Conservation (phyloP, 2,888 invertebrate species). For the Dione juno region DNA sequence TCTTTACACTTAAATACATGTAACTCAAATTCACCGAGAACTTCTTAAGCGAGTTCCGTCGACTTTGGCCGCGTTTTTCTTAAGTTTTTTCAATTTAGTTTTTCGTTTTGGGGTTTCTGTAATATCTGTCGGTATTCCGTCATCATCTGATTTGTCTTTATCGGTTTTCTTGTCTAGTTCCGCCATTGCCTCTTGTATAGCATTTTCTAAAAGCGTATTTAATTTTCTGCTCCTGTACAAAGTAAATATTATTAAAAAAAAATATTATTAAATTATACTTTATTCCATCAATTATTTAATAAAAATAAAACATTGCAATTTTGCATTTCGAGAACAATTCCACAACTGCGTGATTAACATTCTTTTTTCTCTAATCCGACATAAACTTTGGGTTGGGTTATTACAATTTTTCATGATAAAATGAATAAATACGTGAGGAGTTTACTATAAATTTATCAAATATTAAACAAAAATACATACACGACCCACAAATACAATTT, state of each 20-base stretch:
- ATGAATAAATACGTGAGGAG: background rate
- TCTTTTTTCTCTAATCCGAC: slow-evolving; percentile 10
- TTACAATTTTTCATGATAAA: slow-evolving; percentile 47
- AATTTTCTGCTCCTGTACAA: slow-evolving; percentile 93
- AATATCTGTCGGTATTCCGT: slow-evolving; percentile 45
- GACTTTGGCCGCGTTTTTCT: slow-evolving; percentile 56
- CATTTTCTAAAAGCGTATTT: slow-evolving; percentile 94
- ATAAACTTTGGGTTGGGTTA: slow-evolving; percentile 72
- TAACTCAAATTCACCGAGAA: slow-evolving; percentile 67
- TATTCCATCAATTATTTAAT: background rate
- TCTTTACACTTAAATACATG: background rate
- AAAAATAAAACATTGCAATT: background rate
- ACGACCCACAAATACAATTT: background rate
- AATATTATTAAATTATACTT: background rate
- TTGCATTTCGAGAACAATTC: background rate
- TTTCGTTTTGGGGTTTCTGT: slow-evolving; percentile 60
- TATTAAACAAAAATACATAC: slow-evolving; percentile 12
- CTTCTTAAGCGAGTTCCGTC: slow-evolving; percentile 78
- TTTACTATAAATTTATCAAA: background rate
- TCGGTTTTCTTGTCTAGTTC: slow-evolving; percentile 90
- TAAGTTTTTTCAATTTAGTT: slow-evolving; percentile 58
- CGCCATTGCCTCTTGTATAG: slow-evolving; percentile 96
- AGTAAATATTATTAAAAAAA: slow-evolving; percentile 35
- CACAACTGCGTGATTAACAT: background rate
- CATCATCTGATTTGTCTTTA: slow-evolving; percentile 37